Base-by-base conservation (phyloP, 2,888 invertebrate species). In the Stenodema calcarata region DNA sequence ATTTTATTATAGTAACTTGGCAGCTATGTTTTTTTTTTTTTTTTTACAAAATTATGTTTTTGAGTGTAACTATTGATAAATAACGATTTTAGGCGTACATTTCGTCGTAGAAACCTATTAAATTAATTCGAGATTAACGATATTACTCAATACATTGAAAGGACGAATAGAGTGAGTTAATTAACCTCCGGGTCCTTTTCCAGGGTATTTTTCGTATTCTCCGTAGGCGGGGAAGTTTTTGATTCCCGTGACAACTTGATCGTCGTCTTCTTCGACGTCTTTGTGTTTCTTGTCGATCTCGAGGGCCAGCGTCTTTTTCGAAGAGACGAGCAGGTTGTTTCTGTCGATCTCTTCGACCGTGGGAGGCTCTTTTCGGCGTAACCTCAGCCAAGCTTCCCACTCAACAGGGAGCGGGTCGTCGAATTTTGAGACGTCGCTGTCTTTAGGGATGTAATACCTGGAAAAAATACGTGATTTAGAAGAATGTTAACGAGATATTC, bases 331-430 rank as follows among this genome's bases (percentile, higher is more conserved):
- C 18, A 94, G 94, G 70, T 94, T 90, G 91, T 96, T 97, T 89
- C 92, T 92, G 12, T 93, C 91, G 11, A 97, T 92, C 91, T 97
- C 97, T 88, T 95, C 95, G 88, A 93, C 93, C 0, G 94, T 93
- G 0, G 97, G 97, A 70, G 96, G 94, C 0, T 94, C 92, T 0
- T 89, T 90, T 89, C 94, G 93, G 89, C 95, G 91, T 89, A 93
- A 93, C 89, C 97, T 92, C 76, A 97, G 91, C 97, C 97, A 97
- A 9, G 97, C 93, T 90, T 96, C 96, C 97, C 97, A 97, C 91
- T 97, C 97, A 0, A 95, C 93, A 0, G 97, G 96, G 89, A 96
- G 90, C 90, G 96, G 95, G 90, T 95, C 94, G 88, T 95, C 93
- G 89, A 95, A 95, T 30, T 92, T 91, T 87, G 94, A 93, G 69